Evolutionary conservation across 2,888 invertebrate species (phyloP).

Genomic region (Pseudococcus jackbeardsleyi): DNA sequence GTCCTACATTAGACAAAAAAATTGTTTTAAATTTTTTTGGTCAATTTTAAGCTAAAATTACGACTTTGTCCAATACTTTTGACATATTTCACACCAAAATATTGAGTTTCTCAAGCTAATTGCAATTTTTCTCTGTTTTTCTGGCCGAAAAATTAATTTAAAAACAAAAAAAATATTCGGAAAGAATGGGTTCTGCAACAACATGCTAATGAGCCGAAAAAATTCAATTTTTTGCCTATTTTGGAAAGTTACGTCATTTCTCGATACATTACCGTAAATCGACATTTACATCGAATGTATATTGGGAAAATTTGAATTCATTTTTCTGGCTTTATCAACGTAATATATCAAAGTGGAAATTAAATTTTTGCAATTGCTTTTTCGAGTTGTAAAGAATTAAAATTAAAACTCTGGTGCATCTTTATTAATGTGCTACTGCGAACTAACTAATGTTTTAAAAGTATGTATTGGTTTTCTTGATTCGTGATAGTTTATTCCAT

Average conservation of each 20-base stretch:
- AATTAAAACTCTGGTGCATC: constrained; percentile 27
- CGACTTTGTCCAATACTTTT: too few relatives aligned
- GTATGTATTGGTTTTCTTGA: constrained; percentile 19
- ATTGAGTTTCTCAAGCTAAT: background rate
- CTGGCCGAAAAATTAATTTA: background rate
- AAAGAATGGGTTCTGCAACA: background rate
- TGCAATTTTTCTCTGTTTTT: background rate
- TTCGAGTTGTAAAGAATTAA: constrained; percentile 15
- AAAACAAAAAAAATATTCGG: background rate
- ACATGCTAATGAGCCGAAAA: background rate
- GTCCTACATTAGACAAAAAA: too few relatives aligned
- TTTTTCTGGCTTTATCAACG: constrained; percentile 55
- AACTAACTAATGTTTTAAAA: constrained; percentile 29
- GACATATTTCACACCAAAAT: background rate
- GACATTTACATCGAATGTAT: constrained; percentile 24
- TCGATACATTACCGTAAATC: constrained; percentile 49
- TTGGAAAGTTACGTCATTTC: constrained; percentile 30
- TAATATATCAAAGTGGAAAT: constrained; percentile 20
- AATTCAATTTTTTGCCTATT: constrained; percentile 9
- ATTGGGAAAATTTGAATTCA: constrained; percentile 34
- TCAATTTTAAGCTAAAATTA: too few relatives aligned
- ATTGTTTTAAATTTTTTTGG: too few relatives aligned
- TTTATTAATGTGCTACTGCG: constrained; percentile 25
- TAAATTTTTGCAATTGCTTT: constrained; percentile 31
- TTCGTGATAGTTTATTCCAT: background rate